Percentiles rank a stretch among this genome's conserved stretches.
Conservation (phyloP, 1,140 invertebrate genomes). For the Anastrepha ludens region DNA sequence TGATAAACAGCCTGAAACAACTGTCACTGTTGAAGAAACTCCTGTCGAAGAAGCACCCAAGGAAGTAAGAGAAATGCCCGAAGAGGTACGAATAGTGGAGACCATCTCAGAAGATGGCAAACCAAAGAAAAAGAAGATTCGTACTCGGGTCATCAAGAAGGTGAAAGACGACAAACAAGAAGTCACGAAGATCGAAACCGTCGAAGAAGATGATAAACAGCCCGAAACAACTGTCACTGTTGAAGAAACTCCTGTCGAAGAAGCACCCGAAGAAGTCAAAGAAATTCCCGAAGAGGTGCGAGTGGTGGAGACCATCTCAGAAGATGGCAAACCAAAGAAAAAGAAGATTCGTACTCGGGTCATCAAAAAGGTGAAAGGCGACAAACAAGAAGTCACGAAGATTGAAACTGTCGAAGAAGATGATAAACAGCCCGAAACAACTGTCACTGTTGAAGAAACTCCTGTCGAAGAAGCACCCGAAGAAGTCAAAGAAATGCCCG, state of each 20-base stretch:
- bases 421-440: slow-evolving; percentile 54
- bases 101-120: slow-evolving; percentile 59
- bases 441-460: slow-evolving; percentile 55
- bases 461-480: slow-evolving; percentile 40
- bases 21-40: slow-evolving; percentile 60
- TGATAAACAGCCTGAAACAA: slow-evolving; percentile 60
- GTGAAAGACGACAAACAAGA: slow-evolving; percentile 60
- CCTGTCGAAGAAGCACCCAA: slow-evolving; percentile 57
- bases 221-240: slow-evolving; percentile 59
- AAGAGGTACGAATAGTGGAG: slow-evolving; percentile 59
- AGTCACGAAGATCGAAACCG: slow-evolving; percentile 61
- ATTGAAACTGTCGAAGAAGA: slow-evolving; percentile 56
- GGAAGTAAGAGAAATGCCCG: slow-evolving; percentile 58
- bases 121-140: slow-evolving; percentile 59
- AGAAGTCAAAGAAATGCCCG: slow-evolving; percentile 50
- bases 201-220: slow-evolving; percentile 60
- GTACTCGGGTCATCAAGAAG: slow-evolving; percentile 61
- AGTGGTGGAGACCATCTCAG: slow-evolving; percentile 50
- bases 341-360: slow-evolving; percentile 52
- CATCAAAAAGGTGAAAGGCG: slow-evolving; percentile 55
- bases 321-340: slow-evolving; percentile 54
- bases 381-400: slow-evolving; percentile 56
- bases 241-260: slow-evolving; percentile 51
- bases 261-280: slow-evolving; percentile 40
- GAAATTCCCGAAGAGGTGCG: slow-evolving; percentile 55